These are phyloP conservation scores for Ecdyonurus torrentis DNA, from an alignment of 2,888 invertebrate genomes.

Conservation along the genomic window DNA sequence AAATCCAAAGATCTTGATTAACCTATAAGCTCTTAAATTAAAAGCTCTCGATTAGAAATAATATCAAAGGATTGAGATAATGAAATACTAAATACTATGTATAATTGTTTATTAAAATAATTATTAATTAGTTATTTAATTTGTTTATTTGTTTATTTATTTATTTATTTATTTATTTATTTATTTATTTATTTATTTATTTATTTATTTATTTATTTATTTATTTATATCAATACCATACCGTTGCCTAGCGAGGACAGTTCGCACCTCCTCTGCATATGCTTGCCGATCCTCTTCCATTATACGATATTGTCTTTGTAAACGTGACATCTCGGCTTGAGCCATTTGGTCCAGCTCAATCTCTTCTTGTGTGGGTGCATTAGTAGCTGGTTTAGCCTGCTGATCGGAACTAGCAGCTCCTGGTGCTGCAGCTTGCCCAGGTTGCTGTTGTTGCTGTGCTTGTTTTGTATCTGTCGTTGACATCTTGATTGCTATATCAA, in stretches of 20 bases:
- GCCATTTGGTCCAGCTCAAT: slow-evolving; percentile 61
- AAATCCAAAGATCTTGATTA: too few relatives aligned
- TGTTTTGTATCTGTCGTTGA: too few relatives aligned
- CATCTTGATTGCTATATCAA: too few relatives aligned
- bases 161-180: not conserved
- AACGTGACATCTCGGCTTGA: slow-evolving; percentile 55
- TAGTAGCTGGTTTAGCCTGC: too few relatives aligned
- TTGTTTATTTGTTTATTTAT: too few relatives aligned
- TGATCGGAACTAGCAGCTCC: too few relatives aligned
- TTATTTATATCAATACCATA: slow-evolving; percentile 11
- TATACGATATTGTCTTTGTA: slow-evolving; percentile 60
- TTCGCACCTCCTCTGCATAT: slow-evolving; percentile 50
- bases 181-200: not conserved
- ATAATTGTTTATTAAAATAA: not conserved
- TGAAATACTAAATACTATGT: not conserved
- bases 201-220: too few relatives aligned
- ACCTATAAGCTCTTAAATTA: too few relatives aligned
- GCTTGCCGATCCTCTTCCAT: slow-evolving; percentile 64
- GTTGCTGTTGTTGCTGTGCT: too few relatives aligned
- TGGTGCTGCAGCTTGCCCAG: too few relatives aligned
- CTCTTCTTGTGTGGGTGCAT: too few relatives aligned
- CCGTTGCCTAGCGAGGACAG: slow-evolving; percentile 32
- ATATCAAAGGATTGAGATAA: not conserved
- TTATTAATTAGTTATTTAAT: not conserved
- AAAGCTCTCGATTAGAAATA: too few relatives aligned